Evolutionary conservation across 2,113 vertebrate species (phyloP), one percentile per base, ranked within the genome.

Genomic region (Pedetes capensis): DNA sequence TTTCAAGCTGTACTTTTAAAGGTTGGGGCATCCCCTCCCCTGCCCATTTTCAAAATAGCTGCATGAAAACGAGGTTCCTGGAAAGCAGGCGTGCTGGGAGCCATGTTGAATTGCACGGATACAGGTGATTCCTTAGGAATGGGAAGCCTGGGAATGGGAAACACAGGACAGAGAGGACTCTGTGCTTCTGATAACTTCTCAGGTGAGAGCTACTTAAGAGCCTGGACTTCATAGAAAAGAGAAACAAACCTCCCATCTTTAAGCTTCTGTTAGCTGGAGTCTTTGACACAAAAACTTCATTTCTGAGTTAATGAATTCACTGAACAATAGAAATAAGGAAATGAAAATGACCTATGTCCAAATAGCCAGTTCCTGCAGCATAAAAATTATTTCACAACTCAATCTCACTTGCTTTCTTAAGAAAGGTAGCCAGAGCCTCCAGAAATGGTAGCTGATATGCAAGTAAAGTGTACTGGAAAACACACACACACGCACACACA

Each of bases 1-100:
- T 93, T 96, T 93, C 55, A 95, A 88, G 51, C 69, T 96, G 75
- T 72, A 66, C 25, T 87, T 96, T 79, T 51, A 93, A 89, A 96
- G 69, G 57, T 12, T 69, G 80, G 75, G 66, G 59, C 79, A 95
- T 47, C 71, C 44, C 69, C 55, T 88, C 72, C 72, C 42, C 14
- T 78, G 82, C 44, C 22, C 63, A 79, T 49, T 82, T 91, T 85
- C 22, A 63, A 72, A 91, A 88, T 23, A 90, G 61, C 61, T 80
- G 63, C 79, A 37, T 63, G 22, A 86, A 95, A 89, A 82, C 44
- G 20, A 53, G 25, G 42, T 95, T 92, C 87, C 94, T 91, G 37
- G 64, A 94, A 95, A 93, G 95, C 53, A 82, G 84, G 39, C 34
- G 10, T 81, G 13, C 42, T 23, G 63, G n/a, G 4, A 66, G 76